Conservation (phyloP, 2,113 vertebrate species). For the Albula goreensis region DNA sequence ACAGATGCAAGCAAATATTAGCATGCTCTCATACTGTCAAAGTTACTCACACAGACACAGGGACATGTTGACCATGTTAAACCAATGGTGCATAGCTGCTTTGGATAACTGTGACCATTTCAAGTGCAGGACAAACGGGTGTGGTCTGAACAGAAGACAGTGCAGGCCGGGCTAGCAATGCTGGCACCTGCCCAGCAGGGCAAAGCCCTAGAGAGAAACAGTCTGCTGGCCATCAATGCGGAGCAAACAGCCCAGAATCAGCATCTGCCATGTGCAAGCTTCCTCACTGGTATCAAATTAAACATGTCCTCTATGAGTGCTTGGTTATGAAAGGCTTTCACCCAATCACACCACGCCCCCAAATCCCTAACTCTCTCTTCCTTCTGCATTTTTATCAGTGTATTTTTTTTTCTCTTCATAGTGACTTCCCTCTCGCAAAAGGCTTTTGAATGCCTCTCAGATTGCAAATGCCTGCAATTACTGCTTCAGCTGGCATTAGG, state of each 20-base stretch:
- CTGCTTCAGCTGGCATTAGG: neutral
- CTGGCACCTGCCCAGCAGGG: neutral
- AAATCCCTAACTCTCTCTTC: neutral
- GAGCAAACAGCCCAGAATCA: neutral
- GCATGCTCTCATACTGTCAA: neutral
- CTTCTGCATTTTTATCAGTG: slow-evolving; percentile 37
- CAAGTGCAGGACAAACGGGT: neutral
- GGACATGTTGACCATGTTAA: neutral
- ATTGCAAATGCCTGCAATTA: slow-evolving; percentile 4
- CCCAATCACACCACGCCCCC: neutral
- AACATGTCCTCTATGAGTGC: neutral
- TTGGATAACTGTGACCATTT: neutral
- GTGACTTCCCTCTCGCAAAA: neutral
- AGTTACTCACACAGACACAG: neutral
- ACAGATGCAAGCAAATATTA: neutral
- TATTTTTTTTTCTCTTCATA: neutral
- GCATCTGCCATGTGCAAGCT: neutral
- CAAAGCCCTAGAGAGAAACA: neutral
- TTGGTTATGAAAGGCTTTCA: neutral
- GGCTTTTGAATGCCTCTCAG: neutral
- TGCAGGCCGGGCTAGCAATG: neutral
- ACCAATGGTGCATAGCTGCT: neutral
- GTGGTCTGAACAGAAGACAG: neutral
- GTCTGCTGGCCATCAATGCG: neutral
- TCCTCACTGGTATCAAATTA: neutral